A percentile compares a stretch with the other conserved stretches of the same genome.
Evolutionary conservation across 2,888 invertebrate species (phyloP).

Genomic region (Cremastobaeus sp.): DNA sequence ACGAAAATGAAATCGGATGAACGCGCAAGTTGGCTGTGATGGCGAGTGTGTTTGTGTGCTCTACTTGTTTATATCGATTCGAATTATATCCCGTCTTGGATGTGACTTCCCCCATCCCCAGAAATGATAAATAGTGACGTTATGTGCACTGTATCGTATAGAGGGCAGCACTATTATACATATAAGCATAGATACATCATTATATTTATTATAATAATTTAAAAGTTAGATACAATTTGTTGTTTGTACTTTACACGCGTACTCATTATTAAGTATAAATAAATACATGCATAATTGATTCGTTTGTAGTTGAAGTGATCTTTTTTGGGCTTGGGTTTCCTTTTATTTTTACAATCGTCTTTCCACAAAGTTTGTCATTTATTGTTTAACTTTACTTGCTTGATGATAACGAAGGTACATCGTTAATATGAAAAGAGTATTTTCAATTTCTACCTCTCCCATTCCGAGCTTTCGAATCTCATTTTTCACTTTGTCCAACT

Average conservation of each 20-base stretch:
- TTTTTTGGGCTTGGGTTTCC: neutral
- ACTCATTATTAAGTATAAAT: slow-evolving; percentile 77
- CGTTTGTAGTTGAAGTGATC: slow-evolving; percentile 19
- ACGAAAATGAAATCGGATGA: slow-evolving; percentile 59
- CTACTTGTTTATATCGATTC: slow-evolving; percentile 63
- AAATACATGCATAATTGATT: slow-evolving; percentile 76
- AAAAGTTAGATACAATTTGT: slow-evolving; percentile 77
- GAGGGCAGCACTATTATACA: slow-evolving; percentile 72
- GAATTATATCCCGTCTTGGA: slow-evolving; percentile 59
- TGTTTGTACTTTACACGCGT: slow-evolving; percentile 78
- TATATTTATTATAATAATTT: slow-evolving; percentile 78
- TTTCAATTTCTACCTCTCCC: slow-evolving; percentile 89
- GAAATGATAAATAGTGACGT: slow-evolving; percentile 69
- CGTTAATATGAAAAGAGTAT: slow-evolving; percentile 89
- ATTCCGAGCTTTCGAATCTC: slow-evolving; percentile 87
- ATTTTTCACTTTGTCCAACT: slow-evolving; percentile 86
- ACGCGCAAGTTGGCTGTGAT: slow-evolving; percentile 65
- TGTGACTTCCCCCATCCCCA: slow-evolving; percentile 67
- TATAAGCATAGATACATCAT: slow-evolving; percentile 76
- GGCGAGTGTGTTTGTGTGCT: slow-evolving; percentile 48
- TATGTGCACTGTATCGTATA: slow-evolving; percentile 75
- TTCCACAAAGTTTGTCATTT: neutral
- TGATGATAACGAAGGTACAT: slow-evolving; percentile 84
- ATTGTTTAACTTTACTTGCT: neutral
- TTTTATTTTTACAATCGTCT: neutral